These are phyloP conservation scores for Coreoperca whiteheadi DNA, from an alignment of 2,113 vertebrate species.

Conservation along the genomic window DNA sequence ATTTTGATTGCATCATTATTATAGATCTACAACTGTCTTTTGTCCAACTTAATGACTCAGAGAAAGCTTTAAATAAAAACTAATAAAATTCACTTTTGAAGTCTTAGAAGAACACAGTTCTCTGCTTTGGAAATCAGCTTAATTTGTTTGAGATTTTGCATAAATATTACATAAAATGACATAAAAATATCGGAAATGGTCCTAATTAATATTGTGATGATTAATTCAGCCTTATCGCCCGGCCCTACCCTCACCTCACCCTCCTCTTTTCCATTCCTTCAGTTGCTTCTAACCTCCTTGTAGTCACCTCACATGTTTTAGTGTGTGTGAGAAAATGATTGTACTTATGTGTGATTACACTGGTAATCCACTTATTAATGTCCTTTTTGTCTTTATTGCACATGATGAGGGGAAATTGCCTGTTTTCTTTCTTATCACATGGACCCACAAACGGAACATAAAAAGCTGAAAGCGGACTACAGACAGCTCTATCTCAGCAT, in stretches of 20 bases:
- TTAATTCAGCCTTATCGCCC: neutral
- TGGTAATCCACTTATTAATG: slow-evolving; percentile 32
- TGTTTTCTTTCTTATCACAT: slow-evolving; percentile 62
- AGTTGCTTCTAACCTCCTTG: neutral
- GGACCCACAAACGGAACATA: slow-evolving; percentile 55
- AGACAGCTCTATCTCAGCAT: slow-evolving; percentile 36
- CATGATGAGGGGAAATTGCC: slow-evolving; percentile 62
- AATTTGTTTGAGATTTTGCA: neutral
- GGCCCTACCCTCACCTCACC: neutral
- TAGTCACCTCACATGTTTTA: neutral
- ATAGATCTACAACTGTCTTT: neutral
- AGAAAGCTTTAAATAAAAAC: neutral
- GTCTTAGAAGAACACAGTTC: too few relatives aligned
- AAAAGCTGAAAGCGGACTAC: slow-evolving; percentile 43
- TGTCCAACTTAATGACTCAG: neutral
- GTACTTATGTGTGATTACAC: neutral
- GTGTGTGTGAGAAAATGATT: neutral
- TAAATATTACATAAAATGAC: neutral
- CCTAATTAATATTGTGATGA: neutral
- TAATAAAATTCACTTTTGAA: neutral
- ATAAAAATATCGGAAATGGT: neutral
- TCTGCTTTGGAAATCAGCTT: neutral
- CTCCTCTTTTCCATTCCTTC: neutral
- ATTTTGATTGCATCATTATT: neutral
- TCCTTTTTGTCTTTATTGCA: slow-evolving; percentile 52